These are phyloP conservation scores for Drosophila gunungcola DNA, from an alignment of 1,140 invertebrate species.

Conservation along the genomic window DNA sequence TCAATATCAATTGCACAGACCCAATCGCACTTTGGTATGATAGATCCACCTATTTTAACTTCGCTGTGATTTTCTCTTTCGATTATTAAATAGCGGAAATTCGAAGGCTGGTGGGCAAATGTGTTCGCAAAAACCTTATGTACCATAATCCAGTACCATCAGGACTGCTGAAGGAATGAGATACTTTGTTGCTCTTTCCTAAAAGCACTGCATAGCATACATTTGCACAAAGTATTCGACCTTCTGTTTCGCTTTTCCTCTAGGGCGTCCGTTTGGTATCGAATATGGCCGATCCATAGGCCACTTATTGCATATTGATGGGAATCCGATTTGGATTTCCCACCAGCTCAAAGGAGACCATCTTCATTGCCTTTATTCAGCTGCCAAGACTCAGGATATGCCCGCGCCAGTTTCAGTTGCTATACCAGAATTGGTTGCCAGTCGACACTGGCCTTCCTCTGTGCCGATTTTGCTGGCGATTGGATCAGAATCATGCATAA, in stretches of 20 bases:
- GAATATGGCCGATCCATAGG: conserved; percentile 20
- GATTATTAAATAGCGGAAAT: too few species aligned
- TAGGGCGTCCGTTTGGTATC: not conserved
- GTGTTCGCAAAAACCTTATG: too few species aligned
- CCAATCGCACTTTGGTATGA: too few species aligned
- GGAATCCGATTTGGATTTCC: conserved; percentile 43
- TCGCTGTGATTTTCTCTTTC: too few species aligned
- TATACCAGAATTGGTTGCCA: not conserved
- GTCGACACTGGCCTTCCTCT: not conserved
- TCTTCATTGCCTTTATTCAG: conserved; percentile 21
- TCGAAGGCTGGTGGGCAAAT: too few species aligned
- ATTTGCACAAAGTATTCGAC: not conserved
- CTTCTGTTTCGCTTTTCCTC: not conserved
- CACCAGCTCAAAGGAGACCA: not conserved
- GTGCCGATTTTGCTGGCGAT: conserved; percentile 15
- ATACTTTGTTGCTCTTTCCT: not conserved
- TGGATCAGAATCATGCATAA: conserved; percentile 50
- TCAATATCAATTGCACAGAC: too few species aligned
- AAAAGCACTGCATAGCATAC: not conserved
- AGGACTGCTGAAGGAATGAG: too few species aligned
- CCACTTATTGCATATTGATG: conserved; percentile 56
- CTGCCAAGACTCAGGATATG: conserved; percentile 24
- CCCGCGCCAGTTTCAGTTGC: conserved; percentile 11
- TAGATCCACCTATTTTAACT: too few species aligned
- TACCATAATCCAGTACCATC: too few species aligned